Evolutionary conservation across 2,797 vertebrate species (phyloP).

Genomic region (Macrochelys suwanniensis): DNA sequence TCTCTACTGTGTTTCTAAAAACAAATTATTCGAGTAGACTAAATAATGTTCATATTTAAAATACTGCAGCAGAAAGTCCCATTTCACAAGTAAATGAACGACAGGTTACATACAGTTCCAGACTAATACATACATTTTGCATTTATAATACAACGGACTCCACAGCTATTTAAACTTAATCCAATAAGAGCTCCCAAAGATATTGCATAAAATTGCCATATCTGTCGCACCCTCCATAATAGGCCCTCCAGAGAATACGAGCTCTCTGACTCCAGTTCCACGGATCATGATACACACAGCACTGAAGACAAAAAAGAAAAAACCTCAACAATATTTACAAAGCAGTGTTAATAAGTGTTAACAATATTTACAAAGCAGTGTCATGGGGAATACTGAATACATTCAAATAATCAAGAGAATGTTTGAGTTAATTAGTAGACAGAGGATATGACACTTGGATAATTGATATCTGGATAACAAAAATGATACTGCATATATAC

Average conservation of each 20-base stretch:
- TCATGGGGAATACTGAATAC: not conserved
- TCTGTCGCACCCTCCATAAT: too few relatives aligned
- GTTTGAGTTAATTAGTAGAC: not conserved
- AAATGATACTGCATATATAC: not conserved
- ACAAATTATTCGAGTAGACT: not conserved
- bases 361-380: conserved; percentile 32
- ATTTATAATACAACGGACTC: too few relatives aligned
- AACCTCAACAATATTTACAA: conserved; percentile 1
- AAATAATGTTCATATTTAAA: not conserved
- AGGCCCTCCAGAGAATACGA: too few relatives aligned
- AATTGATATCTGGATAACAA: not conserved
- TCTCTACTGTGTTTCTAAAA: not conserved
- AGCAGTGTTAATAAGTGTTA: not conserved
- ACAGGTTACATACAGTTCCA: too few relatives aligned
- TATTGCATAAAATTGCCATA: too few relatives aligned
- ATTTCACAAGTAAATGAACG: too few relatives aligned
- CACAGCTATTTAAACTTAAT: too few relatives aligned
- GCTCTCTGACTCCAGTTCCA: too few relatives aligned
- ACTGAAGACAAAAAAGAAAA: conserved; percentile 32
- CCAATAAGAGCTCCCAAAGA: too few relatives aligned
- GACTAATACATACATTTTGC: too few relatives aligned
- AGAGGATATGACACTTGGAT: not conserved
- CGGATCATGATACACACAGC: not conserved
- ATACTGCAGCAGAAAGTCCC: too few relatives aligned
- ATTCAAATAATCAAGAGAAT: not conserved